These are phyloP conservation scores for Suncus etruscus DNA, from an alignment of 2,113 vertebrate genomes.

Conservation along the genomic window DNA sequence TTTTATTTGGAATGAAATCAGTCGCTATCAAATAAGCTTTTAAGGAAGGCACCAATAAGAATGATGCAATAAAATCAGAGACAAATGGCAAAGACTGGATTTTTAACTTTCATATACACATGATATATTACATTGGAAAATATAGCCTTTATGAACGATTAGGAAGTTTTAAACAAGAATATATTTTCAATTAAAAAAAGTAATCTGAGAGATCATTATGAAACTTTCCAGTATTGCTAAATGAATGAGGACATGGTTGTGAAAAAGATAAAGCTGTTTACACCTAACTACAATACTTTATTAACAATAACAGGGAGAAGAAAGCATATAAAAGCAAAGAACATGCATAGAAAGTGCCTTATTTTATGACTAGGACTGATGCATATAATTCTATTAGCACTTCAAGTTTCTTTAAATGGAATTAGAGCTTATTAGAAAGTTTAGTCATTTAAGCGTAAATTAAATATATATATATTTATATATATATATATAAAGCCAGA, in stretches of 20 bases:
- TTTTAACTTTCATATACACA: constrained; percentile 41
- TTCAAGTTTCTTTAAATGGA: constrained; percentile 46
- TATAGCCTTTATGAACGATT: constrained; percentile 17
- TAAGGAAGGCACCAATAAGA: constrained; percentile 59
- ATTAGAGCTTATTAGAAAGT: constrained; percentile 36
- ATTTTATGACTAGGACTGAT: constrained; percentile 62
- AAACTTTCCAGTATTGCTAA: constrained; percentile 51
- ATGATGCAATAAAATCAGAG: constrained; percentile 35
- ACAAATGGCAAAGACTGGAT: constrained; percentile 39
- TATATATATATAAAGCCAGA: neutral
- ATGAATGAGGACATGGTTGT: constrained; percentile 60
- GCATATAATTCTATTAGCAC: constrained; percentile 31
- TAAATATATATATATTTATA: too few relatives aligned
- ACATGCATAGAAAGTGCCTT: constrained; percentile 67
- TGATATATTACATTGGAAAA: constrained; percentile 53
- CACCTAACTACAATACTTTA: constrained; percentile 46
- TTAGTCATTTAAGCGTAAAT: constrained; percentile 46
- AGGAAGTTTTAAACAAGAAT: constrained; percentile 63
- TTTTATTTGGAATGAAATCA: constrained; percentile 40
- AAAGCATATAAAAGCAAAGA: constrained; percentile 44
- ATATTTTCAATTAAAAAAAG: constrained; percentile 61
- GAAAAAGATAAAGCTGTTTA: constrained; percentile 48
- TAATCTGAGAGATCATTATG: constrained; percentile 40
- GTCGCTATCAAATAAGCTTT: constrained; percentile 40
- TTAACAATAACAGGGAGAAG: constrained; percentile 51